Evolutionary conservation across 2,113 vertebrate genomes (phyloP), one percentile per base, ranked within the genome.

Genomic region (Uria aalge): DNA sequence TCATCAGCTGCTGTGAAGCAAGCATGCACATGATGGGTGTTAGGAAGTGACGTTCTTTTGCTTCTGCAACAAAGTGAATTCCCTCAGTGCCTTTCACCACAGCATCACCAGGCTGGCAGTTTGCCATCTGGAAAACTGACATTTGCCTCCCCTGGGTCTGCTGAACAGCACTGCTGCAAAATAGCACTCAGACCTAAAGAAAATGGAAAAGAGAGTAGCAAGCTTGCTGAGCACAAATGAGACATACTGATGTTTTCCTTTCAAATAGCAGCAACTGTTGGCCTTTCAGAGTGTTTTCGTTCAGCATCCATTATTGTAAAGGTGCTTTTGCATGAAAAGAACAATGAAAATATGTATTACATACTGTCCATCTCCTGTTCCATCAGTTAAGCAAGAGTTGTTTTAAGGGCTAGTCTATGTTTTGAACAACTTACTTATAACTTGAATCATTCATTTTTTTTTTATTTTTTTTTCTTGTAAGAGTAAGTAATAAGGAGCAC

Each of bases 81-180:
- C 90, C 87, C 72, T 92, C 34, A 13, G 95, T 80, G 82, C 79
- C 63, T 90, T 95, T 94, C 92, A 82, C 20, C 6, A 4, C 9
- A 3, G 52, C 68, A 76, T 73, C 60, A 32, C 80, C 30, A 83
- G 45, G 79, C 92, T 97, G 97, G 97, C 96, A 92, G 91, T 77
- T 89, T 95, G 94, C 95, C 97, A 92, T 94, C 89, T 89, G 92
- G 84, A 96, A 96, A 95, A 85, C 72, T 90, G 93, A 95, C 97
- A 86, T 92, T 97, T 79, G 53, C 67, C 60, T 97, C 97, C 94
- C 94, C 40, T 88, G 96, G 62, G 97, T 68, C 52, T 76, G 26
- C 50, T 72, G 92, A 96, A 68, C 75, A 95, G 59, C 4, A 1
- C 30, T 79, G 57, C 74, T 62, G 74, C 26, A 26, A 96, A 93